phyloP scores from a whole-genome alignment of 2,888 invertebrate species.

The Melanotus villosus region DNA sequence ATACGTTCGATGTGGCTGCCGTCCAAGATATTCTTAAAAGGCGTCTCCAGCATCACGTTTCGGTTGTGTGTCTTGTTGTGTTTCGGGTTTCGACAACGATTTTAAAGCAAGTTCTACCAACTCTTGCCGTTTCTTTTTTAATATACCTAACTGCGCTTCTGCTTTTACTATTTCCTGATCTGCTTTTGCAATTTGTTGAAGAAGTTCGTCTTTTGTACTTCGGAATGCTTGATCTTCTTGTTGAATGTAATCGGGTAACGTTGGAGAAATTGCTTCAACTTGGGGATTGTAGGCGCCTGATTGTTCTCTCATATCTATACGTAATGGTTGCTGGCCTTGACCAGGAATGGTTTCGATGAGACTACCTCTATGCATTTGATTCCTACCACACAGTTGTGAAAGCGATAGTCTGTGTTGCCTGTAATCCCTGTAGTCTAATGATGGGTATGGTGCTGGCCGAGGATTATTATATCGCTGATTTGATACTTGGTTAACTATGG shows the following conservation, averaged over 20 bases:
- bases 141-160: conserved; percentile 86
- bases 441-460: conserved; percentile 58
- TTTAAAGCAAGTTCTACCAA: conserved; percentile 84
- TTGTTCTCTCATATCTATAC: conserved; percentile 75
- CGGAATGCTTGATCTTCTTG: conserved; percentile 87
- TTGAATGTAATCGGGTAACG: conserved; percentile 80
- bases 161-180: conserved; percentile 94
- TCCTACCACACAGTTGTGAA: conserved; percentile 70
- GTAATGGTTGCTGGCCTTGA: conserved; percentile 72
- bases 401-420: conserved; percentile 77
- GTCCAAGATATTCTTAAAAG: no score
- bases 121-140: conserved; percentile 90
- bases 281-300: conserved; percentile 83
- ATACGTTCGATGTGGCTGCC: no score
- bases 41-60: no score
- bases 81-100: conserved; percentile 71
- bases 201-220: conserved; percentile 91
- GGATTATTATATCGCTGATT: conserved; percentile 52
- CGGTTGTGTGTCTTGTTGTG: conserved; percentile 75
- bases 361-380: conserved; percentile 66
- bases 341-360: conserved; percentile 67
- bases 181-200: conserved; percentile 92
- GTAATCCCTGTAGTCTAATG: conserved; percentile 70
- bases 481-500: conserved; percentile 60
- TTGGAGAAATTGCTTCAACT: conserved; percentile 93